Base-by-base conservation (phyloP, 30 jellyfish, hydroid and myxozoan species). In the Cassiopea andromeda region DNA sequence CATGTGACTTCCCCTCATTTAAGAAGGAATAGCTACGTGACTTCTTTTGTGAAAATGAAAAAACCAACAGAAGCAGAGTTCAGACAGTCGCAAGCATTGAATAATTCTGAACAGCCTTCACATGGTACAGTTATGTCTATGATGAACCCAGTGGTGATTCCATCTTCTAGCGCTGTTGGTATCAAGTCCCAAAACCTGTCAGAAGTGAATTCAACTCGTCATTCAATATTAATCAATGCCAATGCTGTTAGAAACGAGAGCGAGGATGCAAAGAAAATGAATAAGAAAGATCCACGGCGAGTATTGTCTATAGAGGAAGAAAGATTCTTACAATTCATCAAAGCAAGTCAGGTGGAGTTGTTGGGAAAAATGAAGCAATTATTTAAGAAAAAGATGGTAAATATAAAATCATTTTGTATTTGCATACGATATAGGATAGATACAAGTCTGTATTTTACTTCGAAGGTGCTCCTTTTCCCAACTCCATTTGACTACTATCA, bases 61-160 rank as follows among this genome's bases (percentile, higher is more conserved):
- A 47, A 27, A 18, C 84, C 93, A 47, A 44, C 70, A 2, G 93
- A 86, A 46, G 18, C 77, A 48, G 93, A 86, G 0, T 3, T 78
- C 1, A 86, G 76, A 15, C 60, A 72, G 44, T 18, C 49, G 7
- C 45, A 49, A 44, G 8, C 7, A 27, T 67, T 75, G 57, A 50
- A 78, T 44, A 75, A 43, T 17, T 80, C 90, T 5, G 74, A 77
- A 14, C 49, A 48, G 44, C 17, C 50, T 8, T 58, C 80, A 27
- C 92, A 89, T 44, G 84, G 76, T 50, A 90, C 92, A 2, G 80
- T 80, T 78, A 80, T 69, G 92, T 69, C 92, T 38, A 83, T 67
- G 14, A 75, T 80, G 2, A 81, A 72, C 57, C 88, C 96, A 0
- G 82, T 76, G 14, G 64, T 89, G 48, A 77, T 64, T 5, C 88